phyloP scores from a whole-genome alignment of 2,888 invertebrate species.

The Nowickia ferox region DNA sequence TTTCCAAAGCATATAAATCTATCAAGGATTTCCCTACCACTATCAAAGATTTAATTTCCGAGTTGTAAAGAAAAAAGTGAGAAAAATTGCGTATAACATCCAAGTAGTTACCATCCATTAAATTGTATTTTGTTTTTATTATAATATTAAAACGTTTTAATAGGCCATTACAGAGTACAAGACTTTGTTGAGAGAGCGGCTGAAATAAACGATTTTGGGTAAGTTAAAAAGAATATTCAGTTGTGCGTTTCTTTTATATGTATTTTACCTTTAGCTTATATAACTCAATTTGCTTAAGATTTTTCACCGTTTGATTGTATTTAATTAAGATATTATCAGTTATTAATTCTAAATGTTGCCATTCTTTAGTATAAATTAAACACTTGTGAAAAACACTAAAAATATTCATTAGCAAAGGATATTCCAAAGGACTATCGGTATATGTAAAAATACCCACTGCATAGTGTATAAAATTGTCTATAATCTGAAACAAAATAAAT shows the following conservation, averaged over 20 bases:
- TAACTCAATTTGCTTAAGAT: conserved; percentile 37
- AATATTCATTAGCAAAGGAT: conserved; percentile 68
- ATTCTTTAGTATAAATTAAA: conserved; percentile 55
- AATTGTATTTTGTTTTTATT: conserved; percentile 60
- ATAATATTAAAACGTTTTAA: conserved; percentile 67
- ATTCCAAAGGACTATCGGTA: conserved; percentile 41
- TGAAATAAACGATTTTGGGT: conserved; percentile 34
- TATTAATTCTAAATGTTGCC: conserved; percentile 58
- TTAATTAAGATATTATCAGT: conserved; percentile 36
- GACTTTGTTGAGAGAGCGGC: not conserved
- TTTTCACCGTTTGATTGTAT: conserved; percentile 51
- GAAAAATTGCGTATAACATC: conserved; percentile 27
- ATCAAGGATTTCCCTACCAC: conserved; percentile 23
- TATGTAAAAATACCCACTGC: conserved; percentile 49
- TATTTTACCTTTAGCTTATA: conserved; percentile 45
- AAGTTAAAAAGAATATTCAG: not conserved
- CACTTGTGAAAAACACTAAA: conserved; percentile 58
- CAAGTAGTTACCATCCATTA: conserved; percentile 45
- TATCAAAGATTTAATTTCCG: conserved; percentile 8
- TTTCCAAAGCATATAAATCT: conserved; percentile 71
- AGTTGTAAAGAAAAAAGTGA: conserved; percentile 29
- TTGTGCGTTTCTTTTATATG: not conserved
- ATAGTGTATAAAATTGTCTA: conserved; percentile 57
- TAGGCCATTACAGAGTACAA: conserved; percentile 23
- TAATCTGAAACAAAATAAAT: conserved; percentile 33